Conservation (phyloP, 2,113 vertebrate species). For the Anser brachyrhynchus region DNA sequence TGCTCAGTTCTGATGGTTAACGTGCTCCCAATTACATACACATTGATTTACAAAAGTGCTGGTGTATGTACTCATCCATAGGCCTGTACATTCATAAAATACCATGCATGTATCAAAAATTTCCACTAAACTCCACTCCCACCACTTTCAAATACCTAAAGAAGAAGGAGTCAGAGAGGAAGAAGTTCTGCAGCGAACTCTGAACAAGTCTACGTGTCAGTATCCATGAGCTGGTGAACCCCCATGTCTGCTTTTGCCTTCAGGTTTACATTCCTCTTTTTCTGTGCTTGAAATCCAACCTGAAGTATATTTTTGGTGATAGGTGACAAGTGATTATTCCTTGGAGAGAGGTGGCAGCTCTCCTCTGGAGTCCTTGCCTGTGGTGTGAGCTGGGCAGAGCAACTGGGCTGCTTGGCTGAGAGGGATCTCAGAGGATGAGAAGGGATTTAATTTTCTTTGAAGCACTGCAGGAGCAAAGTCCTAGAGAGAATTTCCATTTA, state of each 20-base stretch:
- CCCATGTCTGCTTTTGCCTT: neutral
- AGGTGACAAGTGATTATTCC: neutral
- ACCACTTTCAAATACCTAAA: neutral
- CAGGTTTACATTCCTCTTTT: neutral
- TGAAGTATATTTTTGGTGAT: neutral
- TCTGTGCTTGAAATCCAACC: neutral
- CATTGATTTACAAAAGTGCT: neutral
- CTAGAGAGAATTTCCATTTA: accelerated
- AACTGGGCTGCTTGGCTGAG: neutral
- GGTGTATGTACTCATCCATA: neutral
- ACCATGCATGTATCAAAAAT: neutral
- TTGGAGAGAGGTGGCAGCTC: neutral
- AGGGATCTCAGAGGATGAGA: neutral
- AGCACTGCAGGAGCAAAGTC: neutral
- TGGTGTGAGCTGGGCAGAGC: neutral
- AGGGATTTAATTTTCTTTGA: neutral
- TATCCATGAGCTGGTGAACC: neutral
- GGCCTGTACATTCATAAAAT: neutral
- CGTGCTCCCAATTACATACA: neutral
- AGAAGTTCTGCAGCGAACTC: neutral
- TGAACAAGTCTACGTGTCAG: neutral
- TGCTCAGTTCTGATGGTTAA: neutral
- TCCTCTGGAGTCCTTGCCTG: neutral
- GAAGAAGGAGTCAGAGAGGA: neutral
- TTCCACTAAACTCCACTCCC: neutral